These are phyloP conservation scores for Chymomyza amoena DNA, from an alignment of 2,888 invertebrate genomes.

Conservation along the genomic window DNA sequence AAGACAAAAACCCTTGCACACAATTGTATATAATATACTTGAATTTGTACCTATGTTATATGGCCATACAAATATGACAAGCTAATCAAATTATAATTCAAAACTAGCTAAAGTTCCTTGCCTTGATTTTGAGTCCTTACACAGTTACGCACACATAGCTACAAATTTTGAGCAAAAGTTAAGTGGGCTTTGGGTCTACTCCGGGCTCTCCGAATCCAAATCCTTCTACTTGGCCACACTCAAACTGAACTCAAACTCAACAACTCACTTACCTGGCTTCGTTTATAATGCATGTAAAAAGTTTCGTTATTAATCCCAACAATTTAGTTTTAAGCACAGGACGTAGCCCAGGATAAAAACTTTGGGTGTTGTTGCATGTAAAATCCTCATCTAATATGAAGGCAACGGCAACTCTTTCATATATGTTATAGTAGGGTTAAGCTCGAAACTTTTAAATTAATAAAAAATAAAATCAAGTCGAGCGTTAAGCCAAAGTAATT, in stretches of 20 bases:
- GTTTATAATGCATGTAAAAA: constrained; percentile 27
- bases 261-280: constrained; percentile 1
- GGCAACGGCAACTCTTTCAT: background rate
- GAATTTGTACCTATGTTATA: background rate
- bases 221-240: background rate
- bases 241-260: background rate
- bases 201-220: no score
- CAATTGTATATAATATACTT: background rate
- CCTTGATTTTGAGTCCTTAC: constrained; percentile 24
- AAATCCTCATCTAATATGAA: constrained; percentile 18
- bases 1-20: background rate
- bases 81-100: constrained; percentile 43
- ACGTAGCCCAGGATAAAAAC: constrained; percentile 1
- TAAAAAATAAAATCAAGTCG: background rate
- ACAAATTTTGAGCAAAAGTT: constrained; percentile 3
- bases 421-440: background rate
- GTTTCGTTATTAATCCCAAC: constrained; percentile 57
- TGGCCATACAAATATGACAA: background rate
- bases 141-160: background rate
- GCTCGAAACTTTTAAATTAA: background rate
- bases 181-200: constrained; percentile 5
- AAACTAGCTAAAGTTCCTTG: constrained; percentile 27
- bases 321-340: constrained; percentile 50
- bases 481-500: constrained; percentile 53
- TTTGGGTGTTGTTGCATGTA: constrained; percentile 21